Conservation (phyloP, 2,113 vertebrate species). For the Ciconia stormi region DNA sequence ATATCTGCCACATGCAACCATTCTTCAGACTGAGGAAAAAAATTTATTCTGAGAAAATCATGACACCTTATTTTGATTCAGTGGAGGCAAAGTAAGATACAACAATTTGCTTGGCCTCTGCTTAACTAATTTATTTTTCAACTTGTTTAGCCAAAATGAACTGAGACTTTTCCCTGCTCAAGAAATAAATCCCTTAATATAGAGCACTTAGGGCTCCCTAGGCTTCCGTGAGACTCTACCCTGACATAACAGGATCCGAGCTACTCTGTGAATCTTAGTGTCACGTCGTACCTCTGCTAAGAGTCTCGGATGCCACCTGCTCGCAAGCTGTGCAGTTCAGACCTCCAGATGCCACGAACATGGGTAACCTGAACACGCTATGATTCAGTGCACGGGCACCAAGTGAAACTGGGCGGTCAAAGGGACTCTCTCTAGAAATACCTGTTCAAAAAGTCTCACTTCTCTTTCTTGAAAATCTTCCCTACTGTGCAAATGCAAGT, state of each 20-base stretch:
- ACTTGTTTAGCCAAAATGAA: not conserved
- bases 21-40: not conserved
- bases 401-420: not conserved
- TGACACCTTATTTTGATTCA: not conserved
- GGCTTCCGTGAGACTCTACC: not conserved
- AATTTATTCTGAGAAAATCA: fast-evolving
- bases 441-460: not conserved
- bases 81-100: not conserved
- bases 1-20: not conserved
- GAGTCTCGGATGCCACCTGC: not conserved
- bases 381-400: fast-evolving
- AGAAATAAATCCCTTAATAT: not conserved
- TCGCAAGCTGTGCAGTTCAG: not conserved
- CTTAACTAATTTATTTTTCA: not conserved
- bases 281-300: not conserved
- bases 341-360: fast-evolving
- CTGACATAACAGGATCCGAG: not conserved
- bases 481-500: not conserved
- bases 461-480: not conserved
- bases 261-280: not conserved
- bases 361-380: fast-evolving
- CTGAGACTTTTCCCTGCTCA: fast-evolving
- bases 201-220: not conserved
- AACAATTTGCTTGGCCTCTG: not conserved
- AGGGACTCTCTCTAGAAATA: not conserved